Conservation (phyloP, 2,888 invertebrate species). For the Hydriomena furcata region DNA sequence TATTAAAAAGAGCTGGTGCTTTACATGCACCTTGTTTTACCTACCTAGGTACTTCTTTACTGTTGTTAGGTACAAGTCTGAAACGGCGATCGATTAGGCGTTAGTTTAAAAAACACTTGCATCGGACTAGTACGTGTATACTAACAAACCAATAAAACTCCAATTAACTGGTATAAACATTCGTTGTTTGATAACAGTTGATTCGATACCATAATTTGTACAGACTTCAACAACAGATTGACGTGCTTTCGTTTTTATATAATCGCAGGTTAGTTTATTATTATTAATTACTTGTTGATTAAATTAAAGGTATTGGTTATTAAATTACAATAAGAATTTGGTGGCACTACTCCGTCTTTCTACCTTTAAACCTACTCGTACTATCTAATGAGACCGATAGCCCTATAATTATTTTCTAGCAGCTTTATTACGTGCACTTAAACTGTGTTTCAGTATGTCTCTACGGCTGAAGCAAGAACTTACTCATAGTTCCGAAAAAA, state of each 20-base stretch:
- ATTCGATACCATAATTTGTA: constrained; percentile 26
- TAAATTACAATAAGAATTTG: too few relatives aligned
- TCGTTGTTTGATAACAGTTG: constrained; percentile 47
- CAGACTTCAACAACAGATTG: constrained; percentile 7
- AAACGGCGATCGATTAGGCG: constrained; percentile 24
- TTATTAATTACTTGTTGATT: too few relatives aligned
- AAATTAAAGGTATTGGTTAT: too few relatives aligned
- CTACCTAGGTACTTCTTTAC: constrained; percentile 14
- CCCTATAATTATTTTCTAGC: too few relatives aligned
- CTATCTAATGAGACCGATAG: too few relatives aligned
- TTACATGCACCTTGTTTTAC: constrained; percentile 22
- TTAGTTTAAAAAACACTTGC: constrained; percentile 35
- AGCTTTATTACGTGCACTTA: neutral
- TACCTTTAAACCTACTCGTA: too few relatives aligned
- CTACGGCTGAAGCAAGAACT: neutral
- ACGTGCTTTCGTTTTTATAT: constrained; percentile 12
- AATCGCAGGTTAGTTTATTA: constrained; percentile 14
- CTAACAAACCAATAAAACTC: constrained; percentile 64
- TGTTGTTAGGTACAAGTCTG: constrained; percentile 22
- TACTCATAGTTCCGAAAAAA: neutral
- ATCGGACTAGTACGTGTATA: constrained; percentile 36
- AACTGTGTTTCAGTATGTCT: neutral
- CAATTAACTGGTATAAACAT: constrained; percentile 63
- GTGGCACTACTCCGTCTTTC: too few relatives aligned
- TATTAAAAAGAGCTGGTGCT: too few relatives aligned